Evolutionary conservation across 2,113 vertebrate species (phyloP), one percentile per base, ranked within the genome.

Genomic region (Oncorhynchus nerka): DNA sequence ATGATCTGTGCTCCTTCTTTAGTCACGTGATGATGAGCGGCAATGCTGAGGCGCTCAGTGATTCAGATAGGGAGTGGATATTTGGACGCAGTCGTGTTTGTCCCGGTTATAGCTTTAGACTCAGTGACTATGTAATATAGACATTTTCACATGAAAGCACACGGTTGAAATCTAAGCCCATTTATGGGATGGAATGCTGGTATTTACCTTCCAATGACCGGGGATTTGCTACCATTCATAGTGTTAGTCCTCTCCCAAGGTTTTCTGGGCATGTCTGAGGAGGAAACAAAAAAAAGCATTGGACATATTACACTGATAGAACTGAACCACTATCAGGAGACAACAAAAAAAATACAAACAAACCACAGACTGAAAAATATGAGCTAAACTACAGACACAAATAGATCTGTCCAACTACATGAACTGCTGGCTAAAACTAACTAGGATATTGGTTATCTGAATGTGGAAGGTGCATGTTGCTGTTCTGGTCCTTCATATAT

Each of bases 151-250:
- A 19, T 55, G n/a, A 55, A 15, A 24, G 57, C 39, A 45, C 39
- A 61, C 19, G 2, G n/a, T 61, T 62, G 59, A 24, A n/a, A 62
- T 9, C 59, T 62, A 22, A 6, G 8, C 20, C 59, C n/a, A 62
- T 61, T 61, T n/a, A 61, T n/a, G 15, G 13, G 13, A 20, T 57
- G 13, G 55, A 57, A 57, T 57, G 59, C 19, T 49, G 68, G 22
- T 15, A 13, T 39, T 48, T 97, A 99, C 98, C 98, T 98, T 94
- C 97, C 97, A 64, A 99, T 98, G 81, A 99, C 95, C 75, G 98
- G 98, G 30, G 98, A 99, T 89, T 99, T 99, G 96, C 96, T 98
- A 93, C 98, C 98, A 67, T 99, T 99, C 94, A 99, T 93, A 76
- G 96, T 96, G 84, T 95, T 99, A 84, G 96, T 94, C 93, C 97